Percentiles rank a stretch among this genome's conserved stretches.
These are phyloP conservation scores for Galeopterus variegatus DNA, from an alignment of 2,113 vertebrate species.

Conservation along the genomic window DNA sequence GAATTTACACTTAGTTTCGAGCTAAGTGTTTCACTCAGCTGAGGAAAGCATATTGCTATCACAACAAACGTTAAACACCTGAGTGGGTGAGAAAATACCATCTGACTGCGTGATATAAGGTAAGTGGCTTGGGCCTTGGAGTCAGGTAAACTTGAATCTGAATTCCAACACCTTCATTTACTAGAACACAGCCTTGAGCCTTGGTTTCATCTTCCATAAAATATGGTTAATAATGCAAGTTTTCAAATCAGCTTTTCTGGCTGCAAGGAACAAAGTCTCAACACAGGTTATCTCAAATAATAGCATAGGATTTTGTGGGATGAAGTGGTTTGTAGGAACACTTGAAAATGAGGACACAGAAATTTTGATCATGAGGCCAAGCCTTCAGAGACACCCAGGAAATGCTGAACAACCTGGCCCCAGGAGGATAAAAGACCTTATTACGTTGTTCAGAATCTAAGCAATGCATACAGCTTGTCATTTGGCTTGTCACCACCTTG, in stretches of 20 bases:
- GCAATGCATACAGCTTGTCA: not conserved
- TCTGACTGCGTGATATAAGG: not conserved
- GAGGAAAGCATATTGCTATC: not conserved
- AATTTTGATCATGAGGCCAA: not conserved
- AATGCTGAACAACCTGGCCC: not conserved
- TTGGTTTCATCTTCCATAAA: not conserved
- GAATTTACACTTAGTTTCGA: not conserved
- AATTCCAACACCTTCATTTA: not conserved
- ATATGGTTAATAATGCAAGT: not conserved
- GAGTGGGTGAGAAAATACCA: not conserved
- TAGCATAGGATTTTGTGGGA: not conserved
- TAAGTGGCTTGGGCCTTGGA: not conserved
- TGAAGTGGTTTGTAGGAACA: not conserved
- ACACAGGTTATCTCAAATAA: not conserved
- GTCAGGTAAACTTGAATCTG: not conserved
- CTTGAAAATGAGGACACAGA: not conserved
- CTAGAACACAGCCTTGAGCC: not conserved
- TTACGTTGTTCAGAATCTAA: not conserved
- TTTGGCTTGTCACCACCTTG: not conserved
- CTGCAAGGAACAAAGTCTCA: not conserved
- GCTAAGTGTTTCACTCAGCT: not conserved
- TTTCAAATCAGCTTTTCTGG: not conserved
- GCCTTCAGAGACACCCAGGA: not conserved
- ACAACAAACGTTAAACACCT: not conserved
- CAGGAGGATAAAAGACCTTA: too few relatives aligned